phyloP scores from a whole-genome alignment of 2,888 invertebrate species.

The Apotomis betuletana region DNA sequence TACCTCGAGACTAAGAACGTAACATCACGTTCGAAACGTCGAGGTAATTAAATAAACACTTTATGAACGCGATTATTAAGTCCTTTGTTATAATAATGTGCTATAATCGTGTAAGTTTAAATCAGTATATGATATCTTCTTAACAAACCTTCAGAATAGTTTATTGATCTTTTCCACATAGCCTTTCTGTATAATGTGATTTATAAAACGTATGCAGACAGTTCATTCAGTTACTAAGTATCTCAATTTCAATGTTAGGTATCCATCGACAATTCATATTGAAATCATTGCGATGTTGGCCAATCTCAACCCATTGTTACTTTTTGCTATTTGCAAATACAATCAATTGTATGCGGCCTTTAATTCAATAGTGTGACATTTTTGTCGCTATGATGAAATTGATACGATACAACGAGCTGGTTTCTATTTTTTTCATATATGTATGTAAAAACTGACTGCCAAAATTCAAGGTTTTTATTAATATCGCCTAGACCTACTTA shows the following conservation, averaged over 20 bases:
- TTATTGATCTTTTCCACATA: too few relatives aligned
- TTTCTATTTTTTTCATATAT: neutral
- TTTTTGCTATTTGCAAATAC: slow-evolving; percentile 44
- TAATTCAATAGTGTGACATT: slow-evolving; percentile 38
- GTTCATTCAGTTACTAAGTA: neutral
- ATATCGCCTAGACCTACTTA: slow-evolving; percentile 25
- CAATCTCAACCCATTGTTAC: slow-evolving; percentile 41
- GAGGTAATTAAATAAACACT: too few relatives aligned
- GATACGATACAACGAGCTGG: slow-evolving; percentile 30
- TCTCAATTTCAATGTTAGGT: slow-evolving; percentile 22
- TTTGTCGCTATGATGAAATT: slow-evolving; percentile 38
- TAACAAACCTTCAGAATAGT: too few relatives aligned
- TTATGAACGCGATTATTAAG: too few relatives aligned
- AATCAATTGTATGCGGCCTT: slow-evolving; percentile 36
- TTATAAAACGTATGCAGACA: neutral
- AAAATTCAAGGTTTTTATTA: slow-evolving; percentile 3
- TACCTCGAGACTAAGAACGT: too few relatives aligned
- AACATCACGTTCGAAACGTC: too few relatives aligned
- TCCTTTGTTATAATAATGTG: too few relatives aligned
- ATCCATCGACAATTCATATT: slow-evolving; percentile 25
- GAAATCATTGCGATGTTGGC: slow-evolving; percentile 35
- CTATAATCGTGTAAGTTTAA: too few relatives aligned
- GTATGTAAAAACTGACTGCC: neutral
- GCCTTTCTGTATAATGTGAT: too few relatives aligned
- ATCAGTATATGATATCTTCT: too few relatives aligned